Evolutionary conservation across 2,797 vertebrate species (phyloP).

Genomic region (Eupleurogrammus muticus): DNA sequence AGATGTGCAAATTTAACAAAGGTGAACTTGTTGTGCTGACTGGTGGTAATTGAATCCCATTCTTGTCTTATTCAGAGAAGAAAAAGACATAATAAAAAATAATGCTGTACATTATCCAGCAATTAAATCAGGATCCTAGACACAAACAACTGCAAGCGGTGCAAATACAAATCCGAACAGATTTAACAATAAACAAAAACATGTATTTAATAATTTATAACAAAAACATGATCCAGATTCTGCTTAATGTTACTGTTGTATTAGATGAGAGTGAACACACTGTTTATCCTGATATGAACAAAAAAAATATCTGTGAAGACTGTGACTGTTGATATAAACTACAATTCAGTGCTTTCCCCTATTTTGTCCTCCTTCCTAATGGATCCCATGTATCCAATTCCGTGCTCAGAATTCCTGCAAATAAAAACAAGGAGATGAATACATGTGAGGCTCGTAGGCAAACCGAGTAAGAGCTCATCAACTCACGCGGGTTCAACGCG

Average conservation of each 20-base stretch:
- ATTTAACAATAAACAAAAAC: neutral
- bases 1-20: too few species aligned
- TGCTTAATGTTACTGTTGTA: neutral
- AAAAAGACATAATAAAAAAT: neutral
- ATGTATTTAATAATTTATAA: neutral
- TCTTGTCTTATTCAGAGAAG: neutral
- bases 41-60: too few species aligned
- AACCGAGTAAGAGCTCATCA: neutral
- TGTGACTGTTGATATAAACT: conserved; percentile 17
- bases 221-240: neutral
- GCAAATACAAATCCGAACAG: neutral
- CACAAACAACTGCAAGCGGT: too few species aligned
- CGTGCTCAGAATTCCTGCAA: conserved; percentile 66
- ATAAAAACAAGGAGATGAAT: conserved; percentile 8
- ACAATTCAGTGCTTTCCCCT: conserved; percentile 62
- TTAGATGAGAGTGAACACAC: neutral
- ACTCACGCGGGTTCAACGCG: conserved; percentile 65
- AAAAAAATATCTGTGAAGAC: neutral
- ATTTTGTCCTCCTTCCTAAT: conserved; percentile 11
- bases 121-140: too few species aligned
- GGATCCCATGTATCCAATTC: conserved; percentile 24
- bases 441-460: neutral
- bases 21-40: neutral
- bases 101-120: neutral
- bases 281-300: neutral